Percentiles rank a stretch among this genome's conserved stretches.
phyloP scores from a whole-genome alignment of 2,797 vertebrate species.

The Phoeniculus purpureus region DNA sequence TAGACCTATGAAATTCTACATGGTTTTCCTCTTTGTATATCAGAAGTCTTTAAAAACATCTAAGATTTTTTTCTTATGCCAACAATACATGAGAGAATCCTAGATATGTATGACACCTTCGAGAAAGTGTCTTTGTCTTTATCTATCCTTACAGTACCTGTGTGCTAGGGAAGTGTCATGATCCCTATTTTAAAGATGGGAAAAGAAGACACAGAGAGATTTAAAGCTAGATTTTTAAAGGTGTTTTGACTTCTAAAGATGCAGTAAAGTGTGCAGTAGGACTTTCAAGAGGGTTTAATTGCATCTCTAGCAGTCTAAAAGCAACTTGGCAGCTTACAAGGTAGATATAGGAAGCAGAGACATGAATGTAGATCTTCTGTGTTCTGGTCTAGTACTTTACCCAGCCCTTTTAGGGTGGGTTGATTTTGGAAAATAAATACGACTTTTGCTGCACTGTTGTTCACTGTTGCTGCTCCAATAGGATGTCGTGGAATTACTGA shows the following conservation, averaged over 20 bases:
- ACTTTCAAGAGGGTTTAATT: conserved; percentile 64
- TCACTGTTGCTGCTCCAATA: background rate
- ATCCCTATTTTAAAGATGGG: conserved; percentile 55
- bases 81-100: conserved; percentile 44
- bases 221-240: conserved; percentile 58
- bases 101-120: conserved; percentile 45
- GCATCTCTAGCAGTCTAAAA: conserved; percentile 36
- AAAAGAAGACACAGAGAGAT: conserved; percentile 53
- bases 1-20: conserved; percentile 2
- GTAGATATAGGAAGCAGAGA: background rate
- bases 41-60: conserved; percentile 57
- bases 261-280: conserved; percentile 53
- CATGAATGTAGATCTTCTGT: conserved; percentile 6
- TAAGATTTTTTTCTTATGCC: conserved; percentile 42
- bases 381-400: background rate
- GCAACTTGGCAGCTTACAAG: background rate
- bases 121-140: conserved; percentile 62
- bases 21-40: conserved; percentile 34
- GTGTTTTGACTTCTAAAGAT: conserved; percentile 69
- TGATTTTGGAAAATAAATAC: background rate
- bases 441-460: background rate
- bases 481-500: background rate
- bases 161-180: conserved; percentile 54
- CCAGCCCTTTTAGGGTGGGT: background rate
- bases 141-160: conserved; percentile 18